These are phyloP conservation scores for Agrilus planipennis DNA, from an alignment of 1,140 invertebrate genomes.

Conservation along the genomic window DNA sequence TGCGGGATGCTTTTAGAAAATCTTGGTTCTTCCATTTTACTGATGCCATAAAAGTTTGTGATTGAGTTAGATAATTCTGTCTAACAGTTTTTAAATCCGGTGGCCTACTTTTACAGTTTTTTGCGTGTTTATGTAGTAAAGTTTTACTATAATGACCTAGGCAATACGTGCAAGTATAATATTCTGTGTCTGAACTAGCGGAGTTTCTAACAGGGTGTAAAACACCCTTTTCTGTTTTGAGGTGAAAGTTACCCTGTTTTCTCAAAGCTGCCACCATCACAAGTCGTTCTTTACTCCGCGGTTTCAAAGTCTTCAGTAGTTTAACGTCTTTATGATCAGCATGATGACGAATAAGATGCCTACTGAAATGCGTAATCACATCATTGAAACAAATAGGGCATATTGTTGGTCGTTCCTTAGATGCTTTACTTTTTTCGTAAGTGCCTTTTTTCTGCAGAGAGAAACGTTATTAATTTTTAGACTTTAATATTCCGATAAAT, in stretches of 20 bases:
- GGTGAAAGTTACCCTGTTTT: constrained; percentile 15
- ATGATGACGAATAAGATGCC: constrained; percentile 14
- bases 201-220: constrained; percentile 11
- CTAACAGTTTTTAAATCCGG: constrained; percentile 1
- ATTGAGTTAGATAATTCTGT: constrained; percentile 4
- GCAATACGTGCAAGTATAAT: constrained; percentile 11
- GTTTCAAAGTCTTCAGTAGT: constrained; percentile 8
- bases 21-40: constrained; percentile 8
- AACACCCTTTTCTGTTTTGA: constrained; percentile 13
- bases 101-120: constrained; percentile 11
- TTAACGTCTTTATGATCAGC: constrained; percentile 10
- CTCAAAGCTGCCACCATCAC: constrained; percentile 7
- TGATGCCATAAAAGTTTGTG: constrained; percentile 8
- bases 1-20: constrained; percentile 4
- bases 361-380: constrained; percentile 13
- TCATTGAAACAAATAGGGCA: constrained; percentile 12
- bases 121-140: constrained; percentile 12
- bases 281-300: constrained; percentile 11
- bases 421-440: constrained; percentile 9
- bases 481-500: too few species aligned
- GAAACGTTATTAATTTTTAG: too few species aligned
- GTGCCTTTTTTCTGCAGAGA: too few species aligned
- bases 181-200: constrained; percentile 7
- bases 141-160: constrained; percentile 14
- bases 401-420: constrained; percentile 13